These are phyloP conservation scores for Drosophila ohnishii DNA, from an alignment of 1,140 invertebrate species.

Conservation along the genomic window DNA sequence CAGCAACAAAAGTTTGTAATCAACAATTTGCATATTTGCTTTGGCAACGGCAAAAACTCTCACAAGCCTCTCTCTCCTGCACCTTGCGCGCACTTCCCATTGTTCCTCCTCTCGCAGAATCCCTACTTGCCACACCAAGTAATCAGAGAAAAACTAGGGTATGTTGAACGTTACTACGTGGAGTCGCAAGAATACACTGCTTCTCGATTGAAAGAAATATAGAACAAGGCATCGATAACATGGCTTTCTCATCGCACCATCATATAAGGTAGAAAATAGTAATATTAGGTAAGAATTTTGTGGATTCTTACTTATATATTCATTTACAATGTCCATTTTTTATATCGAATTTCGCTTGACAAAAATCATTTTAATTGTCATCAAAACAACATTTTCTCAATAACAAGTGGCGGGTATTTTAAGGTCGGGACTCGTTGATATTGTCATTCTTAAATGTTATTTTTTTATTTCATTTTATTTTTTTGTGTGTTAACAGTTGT, in stretches of 20 bases:
- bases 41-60: constrained; percentile 70
- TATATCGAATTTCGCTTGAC: no score
- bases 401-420: neutral
- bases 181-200: no score
- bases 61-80: constrained; percentile 51
- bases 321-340: neutral
- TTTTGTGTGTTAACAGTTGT: constrained; percentile 50
- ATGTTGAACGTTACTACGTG: neutral
- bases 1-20: constrained; percentile 77
- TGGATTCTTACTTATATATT: neutral
- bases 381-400: neutral
- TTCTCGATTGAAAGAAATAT: neutral
- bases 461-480: constrained; percentile 17
- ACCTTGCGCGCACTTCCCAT: constrained; percentile 65
- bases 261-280: neutral
- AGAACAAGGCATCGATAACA: neutral
- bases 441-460: constrained; percentile 4
- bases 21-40: constrained; percentile 82
- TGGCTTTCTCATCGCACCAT: neutral
- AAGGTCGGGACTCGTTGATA: neutral
- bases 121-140: constrained; percentile 30
- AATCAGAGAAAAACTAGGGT: neutral
- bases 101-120: constrained; percentile 42
- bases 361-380: neutral
- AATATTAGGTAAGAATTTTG: neutral